Evolutionary conservation across 2,113 vertebrate species (phyloP), one percentile per base, ranked within the genome.

Genomic region (Malaclemys terrapin): DNA sequence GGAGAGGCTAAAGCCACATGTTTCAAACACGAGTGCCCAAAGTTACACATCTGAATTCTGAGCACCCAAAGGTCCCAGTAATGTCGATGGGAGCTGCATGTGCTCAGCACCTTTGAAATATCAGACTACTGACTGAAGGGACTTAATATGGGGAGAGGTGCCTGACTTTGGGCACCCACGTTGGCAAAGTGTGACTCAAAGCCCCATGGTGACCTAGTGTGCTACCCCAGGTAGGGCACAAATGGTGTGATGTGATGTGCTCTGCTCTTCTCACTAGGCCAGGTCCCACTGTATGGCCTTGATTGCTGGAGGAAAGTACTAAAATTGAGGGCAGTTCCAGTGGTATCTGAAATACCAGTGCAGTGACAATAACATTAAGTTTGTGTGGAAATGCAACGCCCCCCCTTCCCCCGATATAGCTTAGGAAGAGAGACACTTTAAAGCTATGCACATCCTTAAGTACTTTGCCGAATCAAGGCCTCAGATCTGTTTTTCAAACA

Each of bases 171-270:
- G 42, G 24, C 25, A 16, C 42, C 42, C 45, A 47, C 3, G 6
- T 78, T 47, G 14, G 45, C 11, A 47, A 78, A 78, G 38, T 42
- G 22, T 25, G n/a, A 45, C 38, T 42, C 20, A 25, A 76, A 76
- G 38, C 22, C 27, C 35, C 38, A 3, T 31, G 0, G 0, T 1
- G 31, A 50, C 1, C 0, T 29, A 50, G 2, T 5, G 42, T 0
- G 1, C 69, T 93, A 72, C 65, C 31, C 35, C 5, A 20, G 6
- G 57, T 24, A 17, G 53, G 65, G 49, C 57, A 38, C 49, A 80
- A 17, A 16, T 0, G 14, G 24, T 2, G 9, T 2, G 72, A 75
- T 45, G n/a, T 25, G 35, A n/a, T 22, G 20, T 72, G 72, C 22
- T 65, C 13, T 65, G 31, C 31, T 69, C 72, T 76, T 38, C 42